Conservation (phyloP, 2,888 invertebrate genomes). For the Zygogramma bicolorata region DNA sequence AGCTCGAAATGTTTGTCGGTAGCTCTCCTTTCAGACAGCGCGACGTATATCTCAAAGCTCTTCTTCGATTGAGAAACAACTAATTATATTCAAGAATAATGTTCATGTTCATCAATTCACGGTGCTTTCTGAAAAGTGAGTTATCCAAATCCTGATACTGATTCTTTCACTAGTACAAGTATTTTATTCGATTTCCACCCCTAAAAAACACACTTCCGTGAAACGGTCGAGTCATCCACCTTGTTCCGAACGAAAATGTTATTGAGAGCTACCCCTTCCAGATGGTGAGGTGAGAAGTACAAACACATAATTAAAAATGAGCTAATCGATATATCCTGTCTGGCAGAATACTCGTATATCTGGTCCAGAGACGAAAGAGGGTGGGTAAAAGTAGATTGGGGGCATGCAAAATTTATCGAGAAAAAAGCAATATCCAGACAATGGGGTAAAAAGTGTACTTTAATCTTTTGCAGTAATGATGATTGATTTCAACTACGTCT, state of each 20-base stretch:
- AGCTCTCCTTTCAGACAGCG: too few species aligned
- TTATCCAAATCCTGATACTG: too few species aligned
- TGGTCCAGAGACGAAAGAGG: constrained; percentile 32
- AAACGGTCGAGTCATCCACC: background rate
- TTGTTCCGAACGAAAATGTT: background rate
- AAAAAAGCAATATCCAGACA: constrained; percentile 31
- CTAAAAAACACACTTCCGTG: background rate
- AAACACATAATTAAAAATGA: constrained; percentile 42
- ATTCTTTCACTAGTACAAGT: background rate
- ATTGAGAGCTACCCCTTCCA: constrained; percentile 27
- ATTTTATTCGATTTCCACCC: background rate
- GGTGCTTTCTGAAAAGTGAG: too few species aligned
- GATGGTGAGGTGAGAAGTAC: constrained; percentile 38
- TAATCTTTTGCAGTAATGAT: constrained; percentile 21
- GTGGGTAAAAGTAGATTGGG: constrained; percentile 32
- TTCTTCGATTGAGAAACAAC: too few species aligned
- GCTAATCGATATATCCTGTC: constrained; percentile 42
- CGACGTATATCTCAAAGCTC: too few species aligned
- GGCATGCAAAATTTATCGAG: constrained; percentile 37
- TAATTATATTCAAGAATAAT: too few species aligned
- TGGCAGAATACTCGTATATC: constrained; percentile 36
- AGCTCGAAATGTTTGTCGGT: too few species aligned
- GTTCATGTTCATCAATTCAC: too few species aligned
- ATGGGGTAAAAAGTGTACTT: constrained; percentile 22
- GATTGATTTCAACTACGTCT: constrained; percentile 18